Conservation (phyloP, 2,888 invertebrate genomes). For the Sabellastarte sp. region DNA sequence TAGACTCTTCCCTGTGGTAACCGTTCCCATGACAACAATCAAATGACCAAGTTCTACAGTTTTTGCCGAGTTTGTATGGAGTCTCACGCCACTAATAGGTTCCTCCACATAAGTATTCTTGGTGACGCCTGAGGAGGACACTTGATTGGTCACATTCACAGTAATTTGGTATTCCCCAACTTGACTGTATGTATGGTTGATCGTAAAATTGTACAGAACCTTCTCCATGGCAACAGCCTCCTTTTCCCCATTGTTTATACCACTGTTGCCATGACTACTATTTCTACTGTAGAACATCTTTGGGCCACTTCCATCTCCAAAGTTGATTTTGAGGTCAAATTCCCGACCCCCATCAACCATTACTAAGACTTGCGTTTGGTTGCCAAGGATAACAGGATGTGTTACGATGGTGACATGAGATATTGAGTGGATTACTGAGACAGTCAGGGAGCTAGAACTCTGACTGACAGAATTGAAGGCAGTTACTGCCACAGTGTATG, state of each 20-base stretch:
- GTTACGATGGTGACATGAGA: background rate
- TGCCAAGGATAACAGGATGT: background rate
- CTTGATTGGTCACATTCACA: background rate
- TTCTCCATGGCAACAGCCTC: too few relatives aligned
- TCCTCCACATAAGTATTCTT: background rate
- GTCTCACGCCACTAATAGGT: background rate
- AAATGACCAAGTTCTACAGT: background rate
- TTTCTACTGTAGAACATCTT: too few relatives aligned
- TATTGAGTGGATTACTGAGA: background rate
- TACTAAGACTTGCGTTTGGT: background rate
- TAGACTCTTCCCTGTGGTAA: background rate
- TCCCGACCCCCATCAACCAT: background rate
- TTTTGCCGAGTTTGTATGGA: background rate
- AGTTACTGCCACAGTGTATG: background rate
- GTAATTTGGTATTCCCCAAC: background rate
- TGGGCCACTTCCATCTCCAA: background rate
- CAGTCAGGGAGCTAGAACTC: background rate
- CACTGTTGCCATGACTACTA: too few relatives aligned
- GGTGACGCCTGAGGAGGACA: background rate
- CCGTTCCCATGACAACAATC: background rate
- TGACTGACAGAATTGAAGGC: background rate
- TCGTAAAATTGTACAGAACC: background rate
- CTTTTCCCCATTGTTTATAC: too few relatives aligned
- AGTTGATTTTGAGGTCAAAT: background rate
- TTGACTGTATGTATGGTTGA: background rate